Evolutionary conservation across 2,113 vertebrate species (phyloP).

Genomic region (Falcunculus frontatus): DNA sequence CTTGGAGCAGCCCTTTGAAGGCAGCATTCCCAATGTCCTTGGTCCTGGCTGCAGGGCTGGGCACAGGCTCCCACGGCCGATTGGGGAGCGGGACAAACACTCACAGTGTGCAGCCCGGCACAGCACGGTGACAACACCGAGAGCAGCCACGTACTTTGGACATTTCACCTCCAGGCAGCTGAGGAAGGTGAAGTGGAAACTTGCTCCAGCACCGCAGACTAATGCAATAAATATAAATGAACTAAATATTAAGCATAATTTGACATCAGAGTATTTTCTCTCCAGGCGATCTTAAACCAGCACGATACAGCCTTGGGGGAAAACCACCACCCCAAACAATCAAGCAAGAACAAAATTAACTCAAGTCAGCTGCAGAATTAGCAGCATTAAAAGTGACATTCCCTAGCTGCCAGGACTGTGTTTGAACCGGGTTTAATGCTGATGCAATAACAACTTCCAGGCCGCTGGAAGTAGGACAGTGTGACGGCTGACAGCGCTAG

Average conservation of each 20-base stretch:
- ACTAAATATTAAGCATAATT: background rate
- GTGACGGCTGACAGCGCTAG: background rate
- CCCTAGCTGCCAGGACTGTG: background rate
- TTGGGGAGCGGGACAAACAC: background rate
- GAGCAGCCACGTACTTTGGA: background rate
- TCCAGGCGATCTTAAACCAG: background rate
- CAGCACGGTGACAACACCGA: accelerated
- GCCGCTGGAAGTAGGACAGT: constrained; percentile 53
- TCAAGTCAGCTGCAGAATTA: constrained; percentile 1
- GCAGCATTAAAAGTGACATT: constrained; percentile 3
- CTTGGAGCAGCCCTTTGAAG: background rate
- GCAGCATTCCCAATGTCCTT: background rate
- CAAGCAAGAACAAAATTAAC: background rate
- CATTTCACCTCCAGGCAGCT: background rate
- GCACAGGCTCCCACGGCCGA: background rate
- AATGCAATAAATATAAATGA: background rate
- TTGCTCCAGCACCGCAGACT: background rate
- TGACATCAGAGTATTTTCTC: background rate
- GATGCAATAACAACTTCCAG: constrained; percentile 63
- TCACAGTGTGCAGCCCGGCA: accelerated
- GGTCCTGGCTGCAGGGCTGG: background rate
- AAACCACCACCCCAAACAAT: background rate
- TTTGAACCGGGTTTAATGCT: constrained; percentile 18
- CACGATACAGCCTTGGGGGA: background rate
- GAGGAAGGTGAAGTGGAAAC: background rate